Evolutionary conservation across 2,797 vertebrate species (phyloP).

Genomic region (Cossypha niveicapilla): DNA sequence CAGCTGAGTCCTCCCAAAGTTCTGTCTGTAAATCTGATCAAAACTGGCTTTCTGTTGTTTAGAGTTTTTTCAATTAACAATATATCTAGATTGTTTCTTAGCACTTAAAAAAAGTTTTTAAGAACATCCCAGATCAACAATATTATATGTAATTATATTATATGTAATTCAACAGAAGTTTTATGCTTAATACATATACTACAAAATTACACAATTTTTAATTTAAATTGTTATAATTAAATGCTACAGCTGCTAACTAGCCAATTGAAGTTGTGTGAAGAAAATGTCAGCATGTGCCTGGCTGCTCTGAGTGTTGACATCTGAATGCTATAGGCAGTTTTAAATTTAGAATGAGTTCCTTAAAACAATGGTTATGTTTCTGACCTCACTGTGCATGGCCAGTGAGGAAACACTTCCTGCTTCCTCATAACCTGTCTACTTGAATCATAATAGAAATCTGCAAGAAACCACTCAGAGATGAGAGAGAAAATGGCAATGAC

Average conservation of each 20-base stretch:
- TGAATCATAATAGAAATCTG: neutral
- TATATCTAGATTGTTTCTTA: neutral
- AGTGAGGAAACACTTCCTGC: neutral
- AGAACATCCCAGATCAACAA: neutral
- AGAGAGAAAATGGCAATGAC: neutral
- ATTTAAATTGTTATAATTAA: conserved; percentile 18
- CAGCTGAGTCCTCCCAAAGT: neutral
- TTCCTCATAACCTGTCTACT: neutral
- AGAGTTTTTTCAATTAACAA: neutral
- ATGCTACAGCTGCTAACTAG: neutral
- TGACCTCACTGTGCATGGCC: neutral
- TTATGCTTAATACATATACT: neutral
- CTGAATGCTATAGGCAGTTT: neutral
- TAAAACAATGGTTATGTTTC: neutral
- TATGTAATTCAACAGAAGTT: neutral
- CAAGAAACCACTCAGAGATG: neutral
- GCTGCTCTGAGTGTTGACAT: neutral
- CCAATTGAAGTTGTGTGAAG: conserved; percentile 19
- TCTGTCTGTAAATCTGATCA: neutral
- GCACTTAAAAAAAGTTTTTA: neutral
- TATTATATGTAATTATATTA: neutral
- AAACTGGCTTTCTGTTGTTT: neutral
- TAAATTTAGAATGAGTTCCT: neutral
- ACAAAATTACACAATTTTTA: conserved; percentile 13
- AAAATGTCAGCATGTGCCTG: conserved; percentile 40